Base-by-base conservation (phyloP, 2,113 vertebrate species). In the Tonatia bakeri region DNA sequence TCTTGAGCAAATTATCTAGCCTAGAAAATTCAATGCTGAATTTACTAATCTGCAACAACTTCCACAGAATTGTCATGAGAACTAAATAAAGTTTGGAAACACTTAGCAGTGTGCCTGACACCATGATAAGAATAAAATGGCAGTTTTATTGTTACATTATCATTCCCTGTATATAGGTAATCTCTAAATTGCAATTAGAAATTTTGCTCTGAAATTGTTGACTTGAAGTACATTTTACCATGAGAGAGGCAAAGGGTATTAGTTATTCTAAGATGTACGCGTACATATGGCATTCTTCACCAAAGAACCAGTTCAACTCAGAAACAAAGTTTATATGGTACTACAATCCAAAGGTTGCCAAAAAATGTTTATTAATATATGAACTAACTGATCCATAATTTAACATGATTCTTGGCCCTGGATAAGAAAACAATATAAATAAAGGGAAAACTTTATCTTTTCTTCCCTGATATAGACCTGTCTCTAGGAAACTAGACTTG, bases 191-290 rank as follows among this genome's bases (percentile, higher is more conserved):
- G 6, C 75, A 90, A 47, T 90, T 76, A 76, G 43, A 64, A 82
- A 64, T 10, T 93, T 36, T n/a, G 56, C 38, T 80, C 94, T 85
- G 64, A 83, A 94, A 40, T 84, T 31, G 3, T 0, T 90, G 65
- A 92, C 65, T 79, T 85, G 33, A n/a, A 80, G 81, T 92, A 67
- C 7, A 85, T 73, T 94, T 96, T 67, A 50, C 45, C 28, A 95
- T 86, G 28, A 73, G 47, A 77, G 67, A 85, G 22, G 43, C n/a
- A 69, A 72, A 43, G 33, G 17, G n/a, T 38, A 77, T 67, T 79
- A 90, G 79, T 87, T 76, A 47, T 20, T 84, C 61, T 26, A 92
- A 84, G 31, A 92, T 87, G 83, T 84, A 61, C 26, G 1, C 3
- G 59, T 61, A 79, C 40, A 80, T 82, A 89, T 47, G 43, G 70